A percentile compares a stretch with the other conserved stretches of the same genome.
phyloP scores from a whole-genome alignment of 2,797 vertebrate species.

The Syncerus caffer region DNA sequence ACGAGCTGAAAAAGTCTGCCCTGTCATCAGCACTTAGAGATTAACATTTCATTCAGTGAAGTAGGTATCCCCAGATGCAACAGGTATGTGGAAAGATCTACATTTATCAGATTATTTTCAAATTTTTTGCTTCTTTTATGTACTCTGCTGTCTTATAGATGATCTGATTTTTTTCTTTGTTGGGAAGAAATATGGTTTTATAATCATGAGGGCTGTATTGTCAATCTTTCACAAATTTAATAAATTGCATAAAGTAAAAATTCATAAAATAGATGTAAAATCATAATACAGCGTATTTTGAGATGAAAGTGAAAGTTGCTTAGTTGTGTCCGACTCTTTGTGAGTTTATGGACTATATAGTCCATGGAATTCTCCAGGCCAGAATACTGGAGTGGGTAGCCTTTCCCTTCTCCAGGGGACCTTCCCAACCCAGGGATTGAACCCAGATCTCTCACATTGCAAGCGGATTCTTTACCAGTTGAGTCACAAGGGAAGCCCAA shows the following conservation, averaged over 20 bases:
- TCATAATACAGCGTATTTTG: neutral
- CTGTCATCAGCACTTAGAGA: neutral
- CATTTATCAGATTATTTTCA: neutral
- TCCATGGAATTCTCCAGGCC: no score
- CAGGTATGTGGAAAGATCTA: rapidly evolving
- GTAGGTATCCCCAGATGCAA: neutral
- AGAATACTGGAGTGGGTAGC: neutral
- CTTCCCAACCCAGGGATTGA: no score
- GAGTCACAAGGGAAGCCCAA: no score
- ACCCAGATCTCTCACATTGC: no score
- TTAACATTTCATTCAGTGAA: neutral
- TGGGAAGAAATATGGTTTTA: neutral
- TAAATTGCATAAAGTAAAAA: neutral
- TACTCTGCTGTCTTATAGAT: neutral
- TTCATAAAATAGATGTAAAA: neutral
- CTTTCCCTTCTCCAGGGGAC: neutral
- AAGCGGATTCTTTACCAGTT: no score
- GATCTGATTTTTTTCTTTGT: neutral
- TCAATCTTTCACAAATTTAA: neutral
- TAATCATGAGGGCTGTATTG: neutral
- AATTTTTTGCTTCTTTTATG: neutral
- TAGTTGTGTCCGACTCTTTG: neutral
- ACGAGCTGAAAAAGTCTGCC: neutral
- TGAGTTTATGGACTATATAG: no score
- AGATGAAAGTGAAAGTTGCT: neutral